These are phyloP conservation scores for Acanthiza pusilla DNA, from an alignment of 2,797 vertebrate genomes.

Conservation along the genomic window DNA sequence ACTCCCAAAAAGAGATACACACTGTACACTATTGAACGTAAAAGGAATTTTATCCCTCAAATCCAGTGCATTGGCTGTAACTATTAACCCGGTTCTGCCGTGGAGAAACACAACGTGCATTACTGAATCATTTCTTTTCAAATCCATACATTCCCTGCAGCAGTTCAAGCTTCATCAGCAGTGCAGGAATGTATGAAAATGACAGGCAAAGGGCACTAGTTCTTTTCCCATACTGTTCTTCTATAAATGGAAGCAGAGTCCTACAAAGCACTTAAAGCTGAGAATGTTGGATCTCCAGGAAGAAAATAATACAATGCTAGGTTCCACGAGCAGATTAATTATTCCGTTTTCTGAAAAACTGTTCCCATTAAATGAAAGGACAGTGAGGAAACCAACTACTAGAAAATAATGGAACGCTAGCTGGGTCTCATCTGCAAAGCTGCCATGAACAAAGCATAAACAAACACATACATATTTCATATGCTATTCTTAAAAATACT, in stretches of 20 bases:
- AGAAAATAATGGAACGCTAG: background rate
- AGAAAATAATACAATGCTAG: constrained; percentile 25
- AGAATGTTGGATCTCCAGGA: constrained; percentile 34
- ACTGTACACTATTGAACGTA: background rate
- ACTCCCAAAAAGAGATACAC: background rate
- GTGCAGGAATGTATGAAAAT: constrained; percentile 77
- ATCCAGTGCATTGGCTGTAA: constrained; percentile 9
- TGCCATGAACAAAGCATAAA: background rate
- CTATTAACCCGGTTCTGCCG: constrained; percentile 41
- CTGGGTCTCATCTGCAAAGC: background rate
- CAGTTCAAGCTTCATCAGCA: constrained; percentile 72
- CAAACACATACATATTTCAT: background rate
- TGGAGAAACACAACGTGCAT: constrained; percentile 50
- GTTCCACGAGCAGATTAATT: constrained; percentile 21
- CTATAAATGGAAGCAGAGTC: constrained; percentile 70
- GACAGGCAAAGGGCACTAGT: constrained; percentile 77
- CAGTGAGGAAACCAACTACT: background rate
- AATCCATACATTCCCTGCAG: constrained; percentile 73
- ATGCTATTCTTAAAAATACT: background rate
- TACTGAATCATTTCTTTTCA: constrained; percentile 65
- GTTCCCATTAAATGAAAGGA: background rate
- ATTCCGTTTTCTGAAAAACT: background rate
- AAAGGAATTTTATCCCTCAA: constrained; percentile 64
- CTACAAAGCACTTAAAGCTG: constrained; percentile 53
- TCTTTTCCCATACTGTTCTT: constrained; percentile 72